These are phyloP conservation scores for Thripadectes ignobilis DNA, from an alignment of 2,797 vertebrate species.

Conservation along the genomic window DNA sequence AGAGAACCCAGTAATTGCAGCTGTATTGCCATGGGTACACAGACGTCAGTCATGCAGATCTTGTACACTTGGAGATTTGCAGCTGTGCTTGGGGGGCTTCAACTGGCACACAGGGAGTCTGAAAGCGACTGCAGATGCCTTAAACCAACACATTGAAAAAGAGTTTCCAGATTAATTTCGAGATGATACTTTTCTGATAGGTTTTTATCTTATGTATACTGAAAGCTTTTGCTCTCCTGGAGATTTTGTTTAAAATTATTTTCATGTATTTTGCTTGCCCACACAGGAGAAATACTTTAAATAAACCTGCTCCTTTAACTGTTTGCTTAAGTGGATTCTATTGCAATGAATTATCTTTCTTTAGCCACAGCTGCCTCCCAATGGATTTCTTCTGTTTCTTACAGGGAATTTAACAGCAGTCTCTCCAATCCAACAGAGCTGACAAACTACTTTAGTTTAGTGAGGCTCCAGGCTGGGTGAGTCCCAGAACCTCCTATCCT, in stretches of 20 bases:
- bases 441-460: slow-evolving; percentile 35
- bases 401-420: neutral
- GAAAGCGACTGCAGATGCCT: neutral
- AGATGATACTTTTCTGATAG: neutral
- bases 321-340: neutral
- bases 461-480: neutral
- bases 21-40: rapidly evolving
- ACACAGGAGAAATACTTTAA: neutral
- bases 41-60: neutral
- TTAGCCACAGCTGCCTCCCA: slow-evolving; percentile 34
- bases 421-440: neutral
- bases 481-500: neutral
- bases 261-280: neutral
- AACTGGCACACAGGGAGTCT: neutral
- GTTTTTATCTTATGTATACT: neutral
- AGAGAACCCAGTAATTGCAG: neutral
- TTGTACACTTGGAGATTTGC: neutral
- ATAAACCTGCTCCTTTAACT: neutral
- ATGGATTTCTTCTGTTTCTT: slow-evolving; percentile 34
- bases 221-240: neutral
- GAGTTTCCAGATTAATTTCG: neutral
- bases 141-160: neutral
- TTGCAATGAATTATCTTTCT: slow-evolving; percentile 26
- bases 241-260: neutral
- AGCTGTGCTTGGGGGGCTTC: neutral